A percentile compares a stretch with the other conserved stretches of the same genome.
These are phyloP conservation scores for Gila orcuttii DNA, from an alignment of 2,113 vertebrate genomes.

Conservation along the genomic window DNA sequence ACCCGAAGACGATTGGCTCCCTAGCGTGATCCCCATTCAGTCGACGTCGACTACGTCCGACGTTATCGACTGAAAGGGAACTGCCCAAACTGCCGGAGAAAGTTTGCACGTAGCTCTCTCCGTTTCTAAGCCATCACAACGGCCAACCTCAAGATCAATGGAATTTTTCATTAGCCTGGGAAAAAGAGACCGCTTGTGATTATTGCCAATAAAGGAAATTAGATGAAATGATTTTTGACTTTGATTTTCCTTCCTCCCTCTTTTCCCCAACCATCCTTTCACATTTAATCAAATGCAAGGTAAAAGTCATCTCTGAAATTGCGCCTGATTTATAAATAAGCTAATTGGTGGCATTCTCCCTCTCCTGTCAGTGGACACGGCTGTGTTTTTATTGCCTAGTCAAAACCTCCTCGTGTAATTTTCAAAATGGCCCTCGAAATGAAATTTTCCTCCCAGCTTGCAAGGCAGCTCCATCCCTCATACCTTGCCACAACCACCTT, in stretches of 20 bases:
- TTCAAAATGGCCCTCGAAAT: slow-evolving; percentile 92
- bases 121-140: slow-evolving; percentile 68
- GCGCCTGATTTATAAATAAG: slow-evolving; percentile 96
- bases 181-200: slow-evolving; percentile 68
- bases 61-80: background rate
- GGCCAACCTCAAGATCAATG: slow-evolving; percentile 62
- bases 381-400: slow-evolving; percentile 86
- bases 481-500: slow-evolving; percentile 66
- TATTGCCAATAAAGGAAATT: slow-evolving; percentile 84
- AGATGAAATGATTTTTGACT: slow-evolving; percentile 82
- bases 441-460: slow-evolving; percentile 79
- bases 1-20: too few relatives aligned
- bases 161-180: slow-evolving; percentile 68
- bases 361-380: slow-evolving; percentile 71
- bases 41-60: too few relatives aligned
- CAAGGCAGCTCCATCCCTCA: slow-evolving; percentile 80
- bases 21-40: too few relatives aligned
- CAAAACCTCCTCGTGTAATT: slow-evolving; percentile 90
- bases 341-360: slow-evolving; percentile 91
- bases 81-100: slow-evolving; percentile 5
- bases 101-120: slow-evolving; percentile 59
- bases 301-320: slow-evolving; percentile 90
- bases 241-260: slow-evolving; percentile 73
- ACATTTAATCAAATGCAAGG: slow-evolving; percentile 88
- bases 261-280: slow-evolving; percentile 62